phyloP scores from a whole-genome alignment of 1,140 invertebrate species.

The Apis laboriosa region DNA sequence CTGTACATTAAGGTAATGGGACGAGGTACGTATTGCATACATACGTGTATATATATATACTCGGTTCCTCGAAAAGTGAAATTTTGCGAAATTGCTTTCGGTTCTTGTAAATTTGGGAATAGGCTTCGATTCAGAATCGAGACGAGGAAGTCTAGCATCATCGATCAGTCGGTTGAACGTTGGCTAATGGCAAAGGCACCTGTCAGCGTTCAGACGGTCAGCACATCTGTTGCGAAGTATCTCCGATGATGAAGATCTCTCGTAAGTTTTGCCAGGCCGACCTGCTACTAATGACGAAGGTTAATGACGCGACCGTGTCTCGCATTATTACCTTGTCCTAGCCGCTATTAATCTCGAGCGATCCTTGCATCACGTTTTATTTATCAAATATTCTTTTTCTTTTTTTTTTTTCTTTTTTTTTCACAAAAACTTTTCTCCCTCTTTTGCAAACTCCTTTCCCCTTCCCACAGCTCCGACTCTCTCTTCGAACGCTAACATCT shows the following conservation, averaged over 20 bases:
- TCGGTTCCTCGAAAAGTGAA: not conserved
- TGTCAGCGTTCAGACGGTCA: not conserved
- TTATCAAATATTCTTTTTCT: no score
- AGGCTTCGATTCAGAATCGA: not conserved
- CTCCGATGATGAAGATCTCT: constrained; percentile 12
- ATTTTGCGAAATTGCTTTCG: not conserved
- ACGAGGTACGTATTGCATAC: no score
- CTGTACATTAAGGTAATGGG: constrained; percentile 36
- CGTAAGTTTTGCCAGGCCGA: constrained; percentile 1
- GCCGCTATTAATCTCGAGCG: not conserved
- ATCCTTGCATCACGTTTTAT: not conserved
- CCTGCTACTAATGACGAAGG: not conserved
- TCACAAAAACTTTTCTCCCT: not conserved
- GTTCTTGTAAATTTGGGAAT: not conserved
- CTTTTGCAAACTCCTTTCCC: no score
- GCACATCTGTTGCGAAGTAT: constrained; percentile 8
- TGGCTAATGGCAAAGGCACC: constrained; percentile 11
- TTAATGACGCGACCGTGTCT: constrained; percentile 10
- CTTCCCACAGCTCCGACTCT: not conserved
- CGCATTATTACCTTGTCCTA: not conserved
- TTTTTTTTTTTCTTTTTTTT: no score
- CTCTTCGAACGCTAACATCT: not conserved
- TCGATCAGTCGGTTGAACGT: not conserved
- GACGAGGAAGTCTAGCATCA: not conserved
- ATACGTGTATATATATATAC: no score